Percentiles rank a stretch among this genome's conserved stretches.
Conservation (phyloP, 2,113 vertebrate species). For the Lampris megalopsis region DNA sequence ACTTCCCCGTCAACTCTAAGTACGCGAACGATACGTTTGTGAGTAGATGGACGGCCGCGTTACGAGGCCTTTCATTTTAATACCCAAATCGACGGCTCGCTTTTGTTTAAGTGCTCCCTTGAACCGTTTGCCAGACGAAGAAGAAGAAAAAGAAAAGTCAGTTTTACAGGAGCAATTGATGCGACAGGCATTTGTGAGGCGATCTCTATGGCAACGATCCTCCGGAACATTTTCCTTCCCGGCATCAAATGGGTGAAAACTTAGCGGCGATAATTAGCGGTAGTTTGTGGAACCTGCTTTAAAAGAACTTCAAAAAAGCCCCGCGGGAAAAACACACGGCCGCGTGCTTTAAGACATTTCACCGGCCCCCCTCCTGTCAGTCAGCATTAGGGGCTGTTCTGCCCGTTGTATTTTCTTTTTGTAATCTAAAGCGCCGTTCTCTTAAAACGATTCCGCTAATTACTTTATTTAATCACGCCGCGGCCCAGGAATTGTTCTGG, state of each 20-base stretch:
- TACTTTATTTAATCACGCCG: slow-evolving; percentile 75
- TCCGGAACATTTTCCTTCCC: slow-evolving; percentile 75
- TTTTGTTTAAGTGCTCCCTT: slow-evolving; percentile 64
- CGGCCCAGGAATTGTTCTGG: slow-evolving; percentile 65
- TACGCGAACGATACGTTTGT: slow-evolving; percentile 57
- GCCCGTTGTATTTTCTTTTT: slow-evolving; percentile 71
- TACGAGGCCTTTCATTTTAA: slow-evolving; percentile 70
- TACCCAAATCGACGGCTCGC: slow-evolving; percentile 64
- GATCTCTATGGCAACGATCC: slow-evolving; percentile 77
- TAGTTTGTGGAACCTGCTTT: slow-evolving; percentile 58
- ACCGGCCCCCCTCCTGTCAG: slow-evolving; percentile 65
- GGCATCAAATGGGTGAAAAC: slow-evolving; percentile 73
- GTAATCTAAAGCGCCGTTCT: slow-evolving; percentile 72
- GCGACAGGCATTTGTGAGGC: slow-evolving; percentile 61
- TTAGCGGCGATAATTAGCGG: slow-evolving; percentile 72
- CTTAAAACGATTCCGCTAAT: slow-evolving; percentile 70
- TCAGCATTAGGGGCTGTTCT: slow-evolving; percentile 74
- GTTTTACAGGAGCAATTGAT: slow-evolving; percentile 61
- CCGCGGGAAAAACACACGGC: slow-evolving; percentile 57
- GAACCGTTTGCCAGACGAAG: slow-evolving; percentile 44
- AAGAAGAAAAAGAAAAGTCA: slow-evolving; percentile 64
- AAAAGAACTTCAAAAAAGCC: slow-evolving; percentile 74
- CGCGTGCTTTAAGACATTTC: slow-evolving; percentile 65
- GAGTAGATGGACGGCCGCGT: slow-evolving; percentile 54
- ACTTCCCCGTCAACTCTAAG: slow-evolving; percentile 67